These are phyloP conservation scores for Ammospiza caudacuta DNA, from an alignment of 2,113 vertebrate genomes.

Conservation along the genomic window DNA sequence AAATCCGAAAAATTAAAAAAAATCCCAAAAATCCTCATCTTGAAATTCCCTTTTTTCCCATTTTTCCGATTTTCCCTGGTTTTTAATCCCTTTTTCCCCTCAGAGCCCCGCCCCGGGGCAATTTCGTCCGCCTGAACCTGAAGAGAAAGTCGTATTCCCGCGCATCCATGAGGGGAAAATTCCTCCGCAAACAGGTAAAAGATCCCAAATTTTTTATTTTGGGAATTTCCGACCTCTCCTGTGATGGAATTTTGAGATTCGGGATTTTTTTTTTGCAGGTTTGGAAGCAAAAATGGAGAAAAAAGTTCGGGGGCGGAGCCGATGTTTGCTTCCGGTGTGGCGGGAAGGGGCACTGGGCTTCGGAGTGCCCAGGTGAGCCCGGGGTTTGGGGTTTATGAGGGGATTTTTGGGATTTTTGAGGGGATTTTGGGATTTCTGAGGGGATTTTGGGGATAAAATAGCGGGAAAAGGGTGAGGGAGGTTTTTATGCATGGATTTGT, in stretches of 20 bases:
- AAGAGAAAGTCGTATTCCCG: background rate
- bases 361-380: background rate
- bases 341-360: background rate
- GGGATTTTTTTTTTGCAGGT: background rate
- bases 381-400: no score
- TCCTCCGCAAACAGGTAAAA: background rate
- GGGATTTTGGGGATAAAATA: no score
- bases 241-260: background rate
- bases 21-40: no score
- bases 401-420: no score
- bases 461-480: rapidly evolving
- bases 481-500: no score
- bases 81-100: no score
- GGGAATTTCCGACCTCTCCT: background rate
- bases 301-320: background rate
- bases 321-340: background rate
- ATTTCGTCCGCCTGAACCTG: background rate
- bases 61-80: no score
- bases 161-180: background rate
- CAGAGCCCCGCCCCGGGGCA: no score
- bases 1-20: no score
- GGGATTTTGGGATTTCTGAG: no score
- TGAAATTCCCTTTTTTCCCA: no score
- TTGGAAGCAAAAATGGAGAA: background rate
- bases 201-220: no score